Percentiles rank a stretch among this genome's conserved stretches.
These are phyloP conservation scores for Bambusicola thoracicus DNA, from an alignment of 2,113 vertebrate species.

Conservation along the genomic window DNA sequence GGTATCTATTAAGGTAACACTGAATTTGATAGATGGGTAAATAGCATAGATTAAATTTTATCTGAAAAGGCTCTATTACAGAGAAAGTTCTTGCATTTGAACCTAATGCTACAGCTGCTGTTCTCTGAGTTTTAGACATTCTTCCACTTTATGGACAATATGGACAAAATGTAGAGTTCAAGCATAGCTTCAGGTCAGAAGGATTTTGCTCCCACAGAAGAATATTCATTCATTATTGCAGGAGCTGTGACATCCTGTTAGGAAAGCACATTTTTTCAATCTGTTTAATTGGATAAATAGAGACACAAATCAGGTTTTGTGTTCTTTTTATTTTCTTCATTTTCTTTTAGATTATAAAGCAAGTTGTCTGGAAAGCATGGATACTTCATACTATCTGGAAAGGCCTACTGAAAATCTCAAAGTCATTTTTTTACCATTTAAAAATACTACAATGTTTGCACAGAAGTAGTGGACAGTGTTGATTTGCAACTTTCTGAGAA, in stretches of 20 bases:
- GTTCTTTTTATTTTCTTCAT: neutral
- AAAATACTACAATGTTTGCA: neutral
- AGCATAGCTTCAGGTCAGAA: neutral
- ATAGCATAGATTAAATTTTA: neutral
- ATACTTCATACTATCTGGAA: neutral
- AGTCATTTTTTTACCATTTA: neutral
- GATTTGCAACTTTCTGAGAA: neutral
- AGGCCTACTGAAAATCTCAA: neutral
- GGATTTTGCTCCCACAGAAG: neutral
- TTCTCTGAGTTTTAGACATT: neutral
- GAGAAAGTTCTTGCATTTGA: neutral
- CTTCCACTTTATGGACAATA: neutral
- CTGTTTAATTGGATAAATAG: neutral
- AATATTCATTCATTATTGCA: neutral
- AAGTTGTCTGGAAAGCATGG: neutral
- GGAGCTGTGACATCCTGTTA: neutral
- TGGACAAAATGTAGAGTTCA: neutral
- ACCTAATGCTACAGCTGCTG: neutral
- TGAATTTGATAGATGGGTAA: neutral
- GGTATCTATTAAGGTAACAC: neutral
- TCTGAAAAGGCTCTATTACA: neutral
- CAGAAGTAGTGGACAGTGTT: neutral
- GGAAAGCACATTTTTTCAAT: neutral
- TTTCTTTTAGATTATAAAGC: neutral
- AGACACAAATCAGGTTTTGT: neutral